Conservation (phyloP, 1,140 invertebrate species). For the Panulirus ornatus region DNA sequence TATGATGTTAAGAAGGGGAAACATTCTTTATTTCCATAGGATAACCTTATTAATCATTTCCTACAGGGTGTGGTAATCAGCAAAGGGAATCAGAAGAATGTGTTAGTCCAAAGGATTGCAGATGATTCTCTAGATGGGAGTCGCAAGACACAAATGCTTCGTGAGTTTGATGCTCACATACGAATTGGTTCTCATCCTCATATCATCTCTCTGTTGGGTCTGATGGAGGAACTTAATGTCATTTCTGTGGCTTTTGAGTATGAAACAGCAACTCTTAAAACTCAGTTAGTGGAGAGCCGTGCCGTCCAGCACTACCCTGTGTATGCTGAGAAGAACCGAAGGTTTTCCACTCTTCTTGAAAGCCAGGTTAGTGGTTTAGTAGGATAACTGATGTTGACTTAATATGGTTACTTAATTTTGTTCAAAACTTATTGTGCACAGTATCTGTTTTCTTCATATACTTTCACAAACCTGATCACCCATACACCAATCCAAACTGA, state of each 20-base stretch:
- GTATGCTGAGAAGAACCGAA: constrained; percentile 79
- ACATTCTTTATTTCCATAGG: no score
- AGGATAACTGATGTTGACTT: no score
- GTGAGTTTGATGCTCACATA: constrained; percentile 86
- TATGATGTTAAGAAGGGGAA: no score
- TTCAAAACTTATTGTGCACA: no score
- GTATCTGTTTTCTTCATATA: no score
- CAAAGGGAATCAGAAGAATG: constrained; percentile 64
- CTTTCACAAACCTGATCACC: no score
- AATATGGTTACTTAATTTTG: no score
- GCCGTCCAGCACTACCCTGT: constrained; percentile 81
- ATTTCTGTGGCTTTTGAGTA: constrained; percentile 75
- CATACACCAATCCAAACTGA: no score
- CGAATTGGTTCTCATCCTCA: constrained; percentile 84
- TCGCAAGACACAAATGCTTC: constrained; percentile 81
- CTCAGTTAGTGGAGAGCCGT: constrained; percentile 83
- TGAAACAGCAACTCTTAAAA: constrained; percentile 81
- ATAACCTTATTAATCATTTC: not conserved
- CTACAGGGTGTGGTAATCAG: constrained; percentile 69
- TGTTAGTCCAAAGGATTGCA: constrained; percentile 68
- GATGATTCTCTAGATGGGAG: constrained; percentile 59
- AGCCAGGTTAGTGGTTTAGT: constrained; percentile 77
- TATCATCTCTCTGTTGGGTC: constrained; percentile 87
- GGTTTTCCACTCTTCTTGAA: constrained; percentile 83
- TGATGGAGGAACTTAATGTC: constrained; percentile 84